These are phyloP conservation scores for Iphiclides podalirius DNA, from an alignment of 2,888 invertebrate species.

Conservation along the genomic window DNA sequence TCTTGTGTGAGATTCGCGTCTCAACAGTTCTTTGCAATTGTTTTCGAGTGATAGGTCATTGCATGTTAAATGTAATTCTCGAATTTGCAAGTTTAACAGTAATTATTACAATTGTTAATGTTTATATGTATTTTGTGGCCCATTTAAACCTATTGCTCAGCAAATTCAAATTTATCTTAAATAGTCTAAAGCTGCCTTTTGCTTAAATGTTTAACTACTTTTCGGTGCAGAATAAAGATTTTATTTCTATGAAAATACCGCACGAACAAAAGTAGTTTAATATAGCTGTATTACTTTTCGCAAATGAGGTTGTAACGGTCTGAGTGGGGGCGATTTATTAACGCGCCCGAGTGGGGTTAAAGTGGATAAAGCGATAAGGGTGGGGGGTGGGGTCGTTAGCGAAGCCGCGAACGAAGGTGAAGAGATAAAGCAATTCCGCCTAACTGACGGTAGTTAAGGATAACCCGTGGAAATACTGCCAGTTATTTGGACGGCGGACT, in stretches of 20 bases:
- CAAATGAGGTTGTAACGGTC: conserved; percentile 17
- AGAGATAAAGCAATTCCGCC: conserved; percentile 59
- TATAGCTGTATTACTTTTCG: conserved; percentile 14
- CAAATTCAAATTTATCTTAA: neutral
- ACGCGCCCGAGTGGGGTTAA: conserved; percentile 18
- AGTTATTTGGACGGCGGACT: conserved; percentile 33
- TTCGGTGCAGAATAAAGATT: too few species aligned
- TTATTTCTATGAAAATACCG: too few species aligned
- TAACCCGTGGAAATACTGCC: conserved; percentile 49
- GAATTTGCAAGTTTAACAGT: too few species aligned
- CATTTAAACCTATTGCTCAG: too few species aligned
- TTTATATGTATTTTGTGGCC: too few species aligned
- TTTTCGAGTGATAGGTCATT: too few species aligned
- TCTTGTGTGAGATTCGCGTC: too few species aligned
- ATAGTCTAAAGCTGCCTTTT: too few species aligned
- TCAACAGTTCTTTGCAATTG: too few species aligned
- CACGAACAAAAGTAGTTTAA: neutral
- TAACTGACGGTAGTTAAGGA: conserved; percentile 54
- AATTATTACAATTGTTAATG: too few species aligned
- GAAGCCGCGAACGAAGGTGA: conserved; percentile 53
- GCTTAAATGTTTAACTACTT: too few species aligned
- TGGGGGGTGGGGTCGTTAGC: conserved; percentile 20
- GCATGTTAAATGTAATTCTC: too few species aligned
- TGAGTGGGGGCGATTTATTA: conserved; percentile 21
- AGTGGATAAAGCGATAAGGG: conserved; percentile 18